phyloP scores from a whole-genome alignment of 2,113 vertebrate genomes.

The Eolophus roseicapilla region DNA sequence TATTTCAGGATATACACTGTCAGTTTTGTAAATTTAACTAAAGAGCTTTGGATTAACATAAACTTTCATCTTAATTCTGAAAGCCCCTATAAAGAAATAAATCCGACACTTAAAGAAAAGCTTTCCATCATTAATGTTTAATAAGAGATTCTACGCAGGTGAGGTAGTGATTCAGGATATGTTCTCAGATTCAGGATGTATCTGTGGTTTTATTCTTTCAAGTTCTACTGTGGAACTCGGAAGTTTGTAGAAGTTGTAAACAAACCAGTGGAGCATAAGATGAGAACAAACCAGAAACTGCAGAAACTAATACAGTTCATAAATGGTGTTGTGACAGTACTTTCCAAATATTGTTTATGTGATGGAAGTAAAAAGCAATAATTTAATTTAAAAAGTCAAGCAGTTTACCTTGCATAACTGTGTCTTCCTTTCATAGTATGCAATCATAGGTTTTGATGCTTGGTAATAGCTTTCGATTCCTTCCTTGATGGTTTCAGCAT shows the following conservation, averaged over 20 bases:
- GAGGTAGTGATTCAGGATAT: not conserved
- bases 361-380: not conserved
- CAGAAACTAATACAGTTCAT: not conserved
- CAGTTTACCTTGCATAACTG: slow-evolving; percentile 81
- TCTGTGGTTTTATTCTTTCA: not conserved
- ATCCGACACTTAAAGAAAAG: slow-evolving; percentile 2
- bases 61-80: not conserved
- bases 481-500: slow-evolving; percentile 26
- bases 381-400: not conserved
- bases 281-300: not conserved
- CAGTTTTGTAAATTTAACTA: not conserved
- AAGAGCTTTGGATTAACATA: not conserved
- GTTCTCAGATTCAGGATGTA: not conserved
- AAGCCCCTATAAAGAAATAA: not conserved
- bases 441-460: slow-evolving; percentile 68
- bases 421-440: slow-evolving; percentile 81
- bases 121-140: not conserved
- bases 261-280: not conserved
- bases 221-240: not conserved
- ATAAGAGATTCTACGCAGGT: not conserved
- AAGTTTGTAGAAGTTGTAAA: not conserved
- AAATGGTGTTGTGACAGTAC: not conserved
- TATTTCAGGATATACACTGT: not conserved
- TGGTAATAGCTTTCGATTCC: slow-evolving; percentile 77
- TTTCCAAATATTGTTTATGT: not conserved